Base-by-base conservation (phyloP, 2,113 vertebrate species). In the Acanthochromis polyacanthus region DNA sequence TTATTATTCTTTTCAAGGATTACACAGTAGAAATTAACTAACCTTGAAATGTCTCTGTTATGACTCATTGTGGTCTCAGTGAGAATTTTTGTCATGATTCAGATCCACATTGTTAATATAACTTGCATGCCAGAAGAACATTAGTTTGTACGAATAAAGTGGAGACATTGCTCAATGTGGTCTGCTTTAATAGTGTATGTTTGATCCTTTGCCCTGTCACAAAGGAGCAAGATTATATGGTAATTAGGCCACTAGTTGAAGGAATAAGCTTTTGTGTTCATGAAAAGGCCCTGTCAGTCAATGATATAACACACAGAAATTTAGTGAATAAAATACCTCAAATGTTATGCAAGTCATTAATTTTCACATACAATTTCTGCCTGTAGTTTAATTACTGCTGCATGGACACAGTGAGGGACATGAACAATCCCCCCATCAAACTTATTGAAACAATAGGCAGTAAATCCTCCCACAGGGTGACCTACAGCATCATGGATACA, bases 191-290 rank as follows among this genome's bases (percentile, higher is more conserved):
- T 85, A 69, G 70, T 71, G n/a, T 70, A 69, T 81, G 73, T 85
- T 80, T 89, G 88, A 93, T 77, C 81, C 60, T 62, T 71, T 91
- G 77, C 65, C 75, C 81, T 67, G 65, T 58, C 65, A 80, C 72
- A 85, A 88, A 75, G 53, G 57, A 83, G 66, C 66, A 78, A 59
- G 57, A 91, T 91, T 85, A 81, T 36, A 78, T 67, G 30, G 67
- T 89, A 80, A 91, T 89, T 82, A 86, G 73, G 78, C 58, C 77
- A 82, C 63, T 56, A 66, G 77, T 58, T 80, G 86, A 89, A 80
- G 55, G 58, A 72, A 58, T 62, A 20, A 36, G 53, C 38, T 56
- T 75, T 80, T 75, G 65, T 71, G 50, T 85, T 83, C 10, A 81
- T 70, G 36, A 81, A 90, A 90, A 82, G 50, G 32, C 32, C 40